A percentile compares a stretch with the other conserved stretches of the same genome.
Conservation (phyloP, 2,797 vertebrate genomes). For the Sardinella longiceps region DNA sequence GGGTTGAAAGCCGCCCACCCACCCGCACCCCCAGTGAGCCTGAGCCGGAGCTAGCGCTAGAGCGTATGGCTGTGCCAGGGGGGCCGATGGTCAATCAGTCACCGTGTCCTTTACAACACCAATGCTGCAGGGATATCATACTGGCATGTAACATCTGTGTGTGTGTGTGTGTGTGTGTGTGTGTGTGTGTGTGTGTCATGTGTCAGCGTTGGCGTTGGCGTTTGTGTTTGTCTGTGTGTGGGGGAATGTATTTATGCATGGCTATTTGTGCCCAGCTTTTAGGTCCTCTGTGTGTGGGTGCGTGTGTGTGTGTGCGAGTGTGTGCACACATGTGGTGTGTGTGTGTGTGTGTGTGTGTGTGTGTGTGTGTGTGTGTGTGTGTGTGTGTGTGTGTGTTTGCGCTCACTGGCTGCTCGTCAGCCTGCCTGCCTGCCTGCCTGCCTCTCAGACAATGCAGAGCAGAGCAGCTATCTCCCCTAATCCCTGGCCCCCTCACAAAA, state of each 20-base stretch:
- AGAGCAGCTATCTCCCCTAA: conserved; percentile 29
- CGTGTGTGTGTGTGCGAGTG: neutral
- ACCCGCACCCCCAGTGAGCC: neutral
- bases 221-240: neutral
- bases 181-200: neutral
- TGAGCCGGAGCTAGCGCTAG: neutral
- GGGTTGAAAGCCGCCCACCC: neutral
- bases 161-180: neutral
- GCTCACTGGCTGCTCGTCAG: conserved; percentile 13
- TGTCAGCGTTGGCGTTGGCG: neutral
- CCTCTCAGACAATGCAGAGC: conserved; percentile 19
- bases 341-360: neutral
- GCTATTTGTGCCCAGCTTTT: neutral
- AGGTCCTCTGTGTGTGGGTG: neutral
- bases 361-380: neutral
- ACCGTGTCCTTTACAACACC: neutral
- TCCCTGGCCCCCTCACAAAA: conserved; percentile 48
- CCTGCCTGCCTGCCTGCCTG: conserved; percentile 8
- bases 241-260: neutral
- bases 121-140: neutral
- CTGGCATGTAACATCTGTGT: neutral
- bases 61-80: neutral
- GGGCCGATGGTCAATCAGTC: neutral
- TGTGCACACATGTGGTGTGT: neutral
- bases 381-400: conserved; percentile 31